Evolutionary conservation across 2,113 vertebrate genomes (phyloP), one percentile per base, ranked within the genome.

Genomic region (Upupa epops): DNA sequence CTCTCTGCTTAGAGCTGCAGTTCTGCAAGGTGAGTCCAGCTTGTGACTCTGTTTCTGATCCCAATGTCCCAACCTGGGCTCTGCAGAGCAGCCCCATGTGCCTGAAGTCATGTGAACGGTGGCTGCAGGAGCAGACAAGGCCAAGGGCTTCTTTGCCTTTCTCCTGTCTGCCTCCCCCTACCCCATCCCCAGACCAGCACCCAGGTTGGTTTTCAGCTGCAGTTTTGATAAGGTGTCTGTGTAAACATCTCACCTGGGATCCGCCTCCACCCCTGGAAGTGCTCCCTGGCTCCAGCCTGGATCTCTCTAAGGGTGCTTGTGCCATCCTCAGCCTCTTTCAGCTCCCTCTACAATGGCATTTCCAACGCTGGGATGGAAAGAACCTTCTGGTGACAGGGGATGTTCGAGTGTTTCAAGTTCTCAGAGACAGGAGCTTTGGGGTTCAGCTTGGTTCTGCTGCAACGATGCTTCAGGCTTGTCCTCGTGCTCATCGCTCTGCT

Each of bases 131-230:
- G 40, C 82, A 78, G 77, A 79, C 1, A 25, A 89, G 82, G 71
- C 91, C 93, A 85, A 83, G 65, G 74, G 84, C 37, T 88, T 68
- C 83, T 70, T 77, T 92, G 78, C 78, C 89, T 85, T 94, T 73
- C 84, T 92, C 68, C 29, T 32, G 52, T 74, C 72, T 79, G 36
- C 73, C 68, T 45, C 45, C 49, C 58, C 75, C 31, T 42, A 15
- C 29, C 5, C 36, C 32, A 34, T 32, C 80, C 89, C 70, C 28
- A 60, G 60, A 69, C 5, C 28, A 89, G 83, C 71, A 32, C 90
- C 86, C 83, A 89, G 86, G 34, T 81, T 89, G 74, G 42, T 88
- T 92, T 83, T 83, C 89, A 90, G 74, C 90, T 52, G 73, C 0
- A 7, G 56, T 87, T 89, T 84, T 58, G 88, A 56, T 79, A 82